These are phyloP conservation scores for Riparia riparia DNA, from an alignment of 2,113 vertebrate species.

Conservation along the genomic window DNA sequence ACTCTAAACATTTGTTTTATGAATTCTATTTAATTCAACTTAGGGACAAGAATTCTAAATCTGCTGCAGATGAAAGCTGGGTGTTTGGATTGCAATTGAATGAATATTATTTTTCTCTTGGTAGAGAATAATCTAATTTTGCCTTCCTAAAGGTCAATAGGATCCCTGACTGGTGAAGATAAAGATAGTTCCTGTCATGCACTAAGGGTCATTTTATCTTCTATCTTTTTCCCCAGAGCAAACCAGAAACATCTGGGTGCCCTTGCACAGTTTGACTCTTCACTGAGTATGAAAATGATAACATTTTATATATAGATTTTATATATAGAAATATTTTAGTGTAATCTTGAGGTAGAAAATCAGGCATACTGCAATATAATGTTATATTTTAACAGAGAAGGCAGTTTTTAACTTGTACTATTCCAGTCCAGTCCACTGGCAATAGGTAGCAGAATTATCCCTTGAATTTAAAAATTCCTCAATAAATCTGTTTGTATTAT, in stretches of 20 bases:
- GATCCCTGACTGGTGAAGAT: neutral
- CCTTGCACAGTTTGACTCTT: neutral
- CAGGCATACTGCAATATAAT: neutral
- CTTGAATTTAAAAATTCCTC: neutral
- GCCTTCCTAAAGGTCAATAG: neutral
- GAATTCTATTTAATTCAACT: neutral
- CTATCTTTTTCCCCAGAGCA: neutral
- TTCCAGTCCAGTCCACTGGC: neutral
- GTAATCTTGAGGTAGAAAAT: neutral
- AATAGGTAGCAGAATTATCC: neutral
- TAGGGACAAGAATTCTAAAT: neutral
- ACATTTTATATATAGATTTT: too few species aligned
- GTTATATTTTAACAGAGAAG: neutral
- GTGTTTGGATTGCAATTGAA: neutral
- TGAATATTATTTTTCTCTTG: neutral
- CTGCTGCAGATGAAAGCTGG: neutral
- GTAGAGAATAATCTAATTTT: slow-evolving; percentile 4
- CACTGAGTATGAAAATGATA: neutral
- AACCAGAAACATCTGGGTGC: neutral
- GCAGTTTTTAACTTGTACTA: neutral
- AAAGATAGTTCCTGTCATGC: neutral
- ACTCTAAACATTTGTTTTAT: slow-evolving; percentile 4
- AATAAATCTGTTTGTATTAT: neutral
- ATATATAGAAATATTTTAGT: neutral
- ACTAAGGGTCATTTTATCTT: neutral